Percentiles rank a stretch among this genome's conserved stretches.
Evolutionary conservation across 1,140 invertebrate genomes (phyloP).

Genomic region (Zaprionus tsacasi): DNA sequence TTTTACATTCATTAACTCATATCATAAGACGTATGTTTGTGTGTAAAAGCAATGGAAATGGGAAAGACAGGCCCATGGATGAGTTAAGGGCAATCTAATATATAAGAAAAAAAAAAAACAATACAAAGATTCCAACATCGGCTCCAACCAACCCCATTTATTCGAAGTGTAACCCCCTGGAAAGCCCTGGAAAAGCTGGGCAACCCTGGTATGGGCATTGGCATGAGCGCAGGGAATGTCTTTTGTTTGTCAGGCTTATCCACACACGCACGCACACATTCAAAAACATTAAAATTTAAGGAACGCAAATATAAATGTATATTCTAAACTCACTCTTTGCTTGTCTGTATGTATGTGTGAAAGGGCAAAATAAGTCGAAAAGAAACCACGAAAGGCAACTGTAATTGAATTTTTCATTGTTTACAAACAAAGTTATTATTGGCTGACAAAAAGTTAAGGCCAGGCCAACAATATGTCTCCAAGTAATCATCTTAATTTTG

Average conservation of each 20-base stretch:
- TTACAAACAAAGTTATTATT: slow-evolving; percentile 78
- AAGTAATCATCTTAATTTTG: slow-evolving; percentile 57
- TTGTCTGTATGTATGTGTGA: not conserved
- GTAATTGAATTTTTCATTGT: slow-evolving; percentile 77
- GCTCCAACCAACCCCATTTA: not conserved
- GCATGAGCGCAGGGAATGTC: slow-evolving; percentile 14
- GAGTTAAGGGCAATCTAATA: not conserved
- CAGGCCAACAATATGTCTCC: slow-evolving; percentile 39
- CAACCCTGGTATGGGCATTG: not conserved
- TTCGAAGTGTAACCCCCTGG: not conserved
- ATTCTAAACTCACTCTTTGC: slow-evolving; percentile 54
- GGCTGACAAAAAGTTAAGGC: slow-evolving; percentile 48
- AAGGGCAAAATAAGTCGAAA: accelerated
- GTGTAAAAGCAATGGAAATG: slow-evolving; percentile 34
- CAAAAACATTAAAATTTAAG: not conserved
- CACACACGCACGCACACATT: not conserved
- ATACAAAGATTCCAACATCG: not conserved
- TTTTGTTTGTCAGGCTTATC: slow-evolving; percentile 23
- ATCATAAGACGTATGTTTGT: slow-evolving; percentile 5
- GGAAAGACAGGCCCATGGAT: not conserved
- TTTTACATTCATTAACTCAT: slow-evolving; percentile 23
- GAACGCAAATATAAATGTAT: slow-evolving; percentile 6
- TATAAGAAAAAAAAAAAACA: not conserved
- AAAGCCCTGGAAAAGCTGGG: not conserved
- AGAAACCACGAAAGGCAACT: slow-evolving; percentile 26